Base-by-base conservation (phyloP, 1,140 invertebrate species). In the Acromyrmex charruanus region DNA sequence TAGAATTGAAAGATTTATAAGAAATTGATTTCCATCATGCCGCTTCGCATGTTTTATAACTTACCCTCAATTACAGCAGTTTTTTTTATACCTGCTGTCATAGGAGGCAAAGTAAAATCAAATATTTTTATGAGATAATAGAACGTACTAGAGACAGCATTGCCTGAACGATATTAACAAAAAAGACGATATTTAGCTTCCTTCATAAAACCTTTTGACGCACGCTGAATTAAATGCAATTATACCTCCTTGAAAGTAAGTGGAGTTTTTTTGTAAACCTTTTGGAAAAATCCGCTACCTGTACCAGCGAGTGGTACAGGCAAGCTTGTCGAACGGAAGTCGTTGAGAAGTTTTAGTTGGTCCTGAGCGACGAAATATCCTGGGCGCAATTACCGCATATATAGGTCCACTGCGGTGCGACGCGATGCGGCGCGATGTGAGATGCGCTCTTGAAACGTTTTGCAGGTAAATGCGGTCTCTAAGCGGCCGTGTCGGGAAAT, bases 281-380 rank as follows among this genome's bases (percentile, higher is more conserved):
- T 12, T 10, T 49, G 31, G 25, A 39, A 58, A 79, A 66, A 79
- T 77, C 28, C 31, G 0, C 35, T 12, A 59, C 18, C 10, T 58
- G 21, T 31, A 51, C 58, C 39, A 61, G 5, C 39, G 66, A 25
- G 25, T 25, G 25, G 25, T 25, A 25, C 0, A 25, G 25, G 74
- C 51, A 16, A 18, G 44, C 81, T 89, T 65, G 77, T 25, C 18
- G 66, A 85, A 89, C 75, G 75, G 75, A 90, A 91, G 89, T 90
- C 89, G 66, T 90, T 86, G 86, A 87, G 81, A 89, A 90, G 74
- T 90, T 90, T 80, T 80, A 87, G 84, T 87, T 88, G 87, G 90
- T 75, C 82, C 89, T 77, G 75, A 61, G 59, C 87, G 85, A 82
- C 69, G 65, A 88, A 91, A 91, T 91, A 89, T 91, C 87, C 53